Evolutionary conservation across 1,140 invertebrate genomes (phyloP), one percentile per base, ranked within the genome.

Genomic region (Thalassaphorura encarpata): DNA sequence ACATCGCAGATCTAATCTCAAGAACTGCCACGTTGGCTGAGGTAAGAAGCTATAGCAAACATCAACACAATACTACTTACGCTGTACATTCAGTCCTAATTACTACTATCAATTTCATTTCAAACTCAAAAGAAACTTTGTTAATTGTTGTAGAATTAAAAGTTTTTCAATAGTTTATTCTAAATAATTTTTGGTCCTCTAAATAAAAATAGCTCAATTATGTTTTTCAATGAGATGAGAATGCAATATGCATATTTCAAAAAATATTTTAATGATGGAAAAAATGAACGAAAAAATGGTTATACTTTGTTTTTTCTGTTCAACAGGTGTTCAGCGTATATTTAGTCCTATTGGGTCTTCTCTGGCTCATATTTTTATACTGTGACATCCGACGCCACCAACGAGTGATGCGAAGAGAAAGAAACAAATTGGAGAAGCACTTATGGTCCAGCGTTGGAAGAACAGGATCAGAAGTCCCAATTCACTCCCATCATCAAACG

Each of bases 361-460:
- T 77, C 1, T 83, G 81, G 69, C 69, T 82, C 21, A 62, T 78
- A 47, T 82, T 73, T 61, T 67, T 83, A 11, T 73, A 80, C 36
- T 67, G 76, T n/a, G 80, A 83, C 61, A 79, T 84, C 42, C 70
- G 72, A 42, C 63, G 74, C 41, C 80, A 80, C 58, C 74, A 79
- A 56, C 65, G 66, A 6, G 71, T 70, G 41, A 75, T 76, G 4
- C 55, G 61, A 33, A 52, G 31, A 26, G 60, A 55, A 29, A n/a
- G 46, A 23, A 52, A 29, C 33, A 24, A 53, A n/a, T n/a, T 58
- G 15, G 51, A 60, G 28, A 47, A 39, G 43, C 53, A 58, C 46
- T 24, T 62, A 8, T 64, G 54, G 56, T 26, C 33, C 24, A 51
- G 39, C 24, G n/a, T n/a, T n/a, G n/a, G n/a, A n/a, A n/a, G n/a